Percentiles rank a stretch among this genome's conserved stretches.
Conservation (phyloP, 2,888 invertebrate species). For the Xestia c-nigrum region DNA sequence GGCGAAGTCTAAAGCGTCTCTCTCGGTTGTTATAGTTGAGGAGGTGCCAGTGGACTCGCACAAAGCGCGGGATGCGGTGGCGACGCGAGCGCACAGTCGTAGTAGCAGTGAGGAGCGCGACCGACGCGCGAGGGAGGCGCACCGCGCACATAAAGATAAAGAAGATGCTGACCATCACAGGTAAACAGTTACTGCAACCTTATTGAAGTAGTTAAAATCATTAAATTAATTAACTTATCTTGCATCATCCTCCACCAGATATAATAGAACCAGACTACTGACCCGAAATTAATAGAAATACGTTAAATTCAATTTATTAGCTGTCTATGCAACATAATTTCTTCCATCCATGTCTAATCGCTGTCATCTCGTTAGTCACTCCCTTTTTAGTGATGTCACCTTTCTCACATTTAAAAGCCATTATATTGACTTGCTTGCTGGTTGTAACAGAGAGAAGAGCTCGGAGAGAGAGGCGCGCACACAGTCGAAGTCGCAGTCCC, state of each 20-base stretch:
- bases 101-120: conserved; percentile 76
- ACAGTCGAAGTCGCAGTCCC: conserved; percentile 69
- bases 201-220: neutral
- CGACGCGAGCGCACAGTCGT: conserved; percentile 70
- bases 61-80: conserved; percentile 58
- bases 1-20: conserved; percentile 26
- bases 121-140: conserved; percentile 69
- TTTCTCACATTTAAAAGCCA: too few relatives aligned
- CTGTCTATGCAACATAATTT: neutral
- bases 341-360: neutral
- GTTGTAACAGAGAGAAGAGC: conserved; percentile 67
- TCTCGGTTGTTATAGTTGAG: conserved; percentile 85
- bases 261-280: neutral
- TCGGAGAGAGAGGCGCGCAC: conserved; percentile 61
- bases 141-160: conserved; percentile 60
- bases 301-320: neutral
- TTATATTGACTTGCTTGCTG: neutral
- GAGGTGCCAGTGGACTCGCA: conserved; percentile 89
- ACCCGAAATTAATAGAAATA: neutral
- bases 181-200: conserved; percentile 51
- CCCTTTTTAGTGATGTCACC: neutral
- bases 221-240: neutral
- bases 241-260: neutral
- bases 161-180: conserved; percentile 63
- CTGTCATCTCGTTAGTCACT: neutral